Evolutionary conservation across 2,797 vertebrate species (phyloP).

Genomic region (Premnoplex brunnescens): DNA sequence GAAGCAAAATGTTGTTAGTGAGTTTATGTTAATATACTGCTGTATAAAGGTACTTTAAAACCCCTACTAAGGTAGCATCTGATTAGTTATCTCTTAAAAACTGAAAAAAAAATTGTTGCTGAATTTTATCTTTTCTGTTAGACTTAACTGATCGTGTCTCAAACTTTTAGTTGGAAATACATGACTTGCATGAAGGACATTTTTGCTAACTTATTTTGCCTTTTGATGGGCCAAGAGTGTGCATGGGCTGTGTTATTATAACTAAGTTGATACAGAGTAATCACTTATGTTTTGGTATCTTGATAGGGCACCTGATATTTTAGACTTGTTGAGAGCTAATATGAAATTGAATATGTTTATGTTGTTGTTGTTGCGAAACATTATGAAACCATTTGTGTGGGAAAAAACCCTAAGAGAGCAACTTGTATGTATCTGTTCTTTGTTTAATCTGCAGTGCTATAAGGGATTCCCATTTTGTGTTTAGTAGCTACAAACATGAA

Average conservation of each 20-base stretch:
- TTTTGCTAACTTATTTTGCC: not conserved
- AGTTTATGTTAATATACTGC: not conserved
- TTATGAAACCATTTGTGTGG: not conserved
- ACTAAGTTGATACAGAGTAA: not conserved
- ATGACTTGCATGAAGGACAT: accelerated
- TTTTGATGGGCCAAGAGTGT: not conserved
- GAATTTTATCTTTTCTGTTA: not conserved
- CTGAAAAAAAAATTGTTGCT: not conserved
- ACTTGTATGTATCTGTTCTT: not conserved
- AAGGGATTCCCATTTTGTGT: not conserved
- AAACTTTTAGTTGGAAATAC: not conserved
- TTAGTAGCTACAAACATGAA: not conserved
- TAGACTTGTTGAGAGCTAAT: not conserved
- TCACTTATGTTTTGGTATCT: not conserved
- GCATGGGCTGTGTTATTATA: not conserved
- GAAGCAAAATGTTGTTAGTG: not conserved
- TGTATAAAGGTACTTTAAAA: not conserved
- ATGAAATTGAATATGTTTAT: not conserved
- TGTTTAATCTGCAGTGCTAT: not conserved
- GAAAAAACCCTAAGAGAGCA: not conserved
- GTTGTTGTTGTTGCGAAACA: not conserved
- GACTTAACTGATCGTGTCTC: not conserved
- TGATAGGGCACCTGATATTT: not conserved
- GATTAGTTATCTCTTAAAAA: not conserved
- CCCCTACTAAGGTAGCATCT: not conserved